A percentile compares a stretch with the other conserved stretches of the same genome.
These are phyloP conservation scores for Gerosis bhagava DNA, from an alignment of 2,888 invertebrate species.

Conservation along the genomic window DNA sequence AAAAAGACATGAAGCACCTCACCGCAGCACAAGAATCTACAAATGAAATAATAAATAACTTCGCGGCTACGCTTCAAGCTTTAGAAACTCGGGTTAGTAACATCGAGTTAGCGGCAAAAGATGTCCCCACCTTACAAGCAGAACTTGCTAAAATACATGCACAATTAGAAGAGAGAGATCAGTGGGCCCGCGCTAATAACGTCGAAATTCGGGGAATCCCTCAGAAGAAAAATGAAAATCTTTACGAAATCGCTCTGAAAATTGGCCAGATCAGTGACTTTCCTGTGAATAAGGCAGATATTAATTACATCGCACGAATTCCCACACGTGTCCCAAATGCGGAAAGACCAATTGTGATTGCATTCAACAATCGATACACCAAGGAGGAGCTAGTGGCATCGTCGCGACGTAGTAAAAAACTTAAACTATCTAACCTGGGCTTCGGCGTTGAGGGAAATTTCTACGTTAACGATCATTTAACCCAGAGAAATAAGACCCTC, in stretches of 20 bases:
- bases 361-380: no score
- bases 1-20: constrained; percentile 20
- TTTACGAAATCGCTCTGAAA: constrained; percentile 24
- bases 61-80: constrained; percentile 10
- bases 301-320: constrained; percentile 31
- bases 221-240: constrained; percentile 23
- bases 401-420: no score
- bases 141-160: constrained; percentile 19
- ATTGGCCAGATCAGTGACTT: constrained; percentile 9
- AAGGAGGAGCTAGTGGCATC: no score
- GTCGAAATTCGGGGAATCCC: constrained; percentile 6
- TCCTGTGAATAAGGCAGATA: constrained; percentile 24
- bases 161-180: constrained; percentile 27
- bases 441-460: constrained; percentile 8
- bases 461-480: constrained; percentile 29
- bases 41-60: constrained; percentile 12
- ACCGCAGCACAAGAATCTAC: constrained; percentile 24
- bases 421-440: constrained; percentile 14
- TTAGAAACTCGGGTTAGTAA: constrained; percentile 18
- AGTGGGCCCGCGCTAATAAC: constrained; percentile 26
- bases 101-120: constrained; percentile 11
- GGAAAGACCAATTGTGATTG: constrained; percentile 29
- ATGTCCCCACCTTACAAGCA: constrained; percentile 17
- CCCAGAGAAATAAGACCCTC: constrained; percentile 18
- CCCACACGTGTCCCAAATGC: constrained; percentile 25